Evolutionary conservation across 1,140 invertebrate species (phyloP).

Genomic region (Hetaerina americana): DNA sequence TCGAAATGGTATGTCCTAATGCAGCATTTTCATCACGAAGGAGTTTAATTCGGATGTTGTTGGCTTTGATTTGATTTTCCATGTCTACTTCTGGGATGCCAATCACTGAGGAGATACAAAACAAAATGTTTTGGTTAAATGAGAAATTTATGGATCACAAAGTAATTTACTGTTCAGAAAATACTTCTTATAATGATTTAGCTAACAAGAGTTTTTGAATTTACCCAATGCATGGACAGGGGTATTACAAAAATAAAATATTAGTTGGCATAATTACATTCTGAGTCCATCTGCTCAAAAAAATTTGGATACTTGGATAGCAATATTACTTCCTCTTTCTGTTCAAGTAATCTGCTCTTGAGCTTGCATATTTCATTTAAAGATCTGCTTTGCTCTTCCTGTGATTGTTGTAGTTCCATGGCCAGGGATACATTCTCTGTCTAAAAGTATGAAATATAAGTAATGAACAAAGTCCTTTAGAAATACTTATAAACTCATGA

Average conservation of each 20-base stretch:
- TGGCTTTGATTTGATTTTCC: not conserved
- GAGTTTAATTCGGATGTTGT: not conserved
- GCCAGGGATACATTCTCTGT: too few relatives aligned
- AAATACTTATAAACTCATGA: too few relatives aligned
- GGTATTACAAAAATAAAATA: not conserved
- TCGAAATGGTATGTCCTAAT: not conserved
- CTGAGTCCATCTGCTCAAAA: not conserved
- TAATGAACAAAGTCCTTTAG: too few relatives aligned
- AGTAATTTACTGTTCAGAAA: not conserved
- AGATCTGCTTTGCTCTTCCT: too few relatives aligned
- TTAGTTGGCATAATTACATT: not conserved
- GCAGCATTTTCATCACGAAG: not conserved
- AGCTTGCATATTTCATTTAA: too few relatives aligned
- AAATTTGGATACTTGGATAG: too few relatives aligned
- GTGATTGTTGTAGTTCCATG: too few relatives aligned
- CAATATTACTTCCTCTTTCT: too few relatives aligned
- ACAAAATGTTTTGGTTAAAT: not conserved
- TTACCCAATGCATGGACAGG: not conserved
- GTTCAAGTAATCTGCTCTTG: too few relatives aligned
- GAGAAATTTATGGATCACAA: not conserved
- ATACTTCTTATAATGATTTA: not conserved
- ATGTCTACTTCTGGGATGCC: not conserved
- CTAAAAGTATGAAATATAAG: too few relatives aligned
- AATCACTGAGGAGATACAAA: not conserved
- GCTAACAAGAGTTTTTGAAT: not conserved